A percentile compares a stretch with the other conserved stretches of the same genome.
Conservation (phyloP, 2,888 invertebrate genomes). For the Chloroclysta siterata region DNA sequence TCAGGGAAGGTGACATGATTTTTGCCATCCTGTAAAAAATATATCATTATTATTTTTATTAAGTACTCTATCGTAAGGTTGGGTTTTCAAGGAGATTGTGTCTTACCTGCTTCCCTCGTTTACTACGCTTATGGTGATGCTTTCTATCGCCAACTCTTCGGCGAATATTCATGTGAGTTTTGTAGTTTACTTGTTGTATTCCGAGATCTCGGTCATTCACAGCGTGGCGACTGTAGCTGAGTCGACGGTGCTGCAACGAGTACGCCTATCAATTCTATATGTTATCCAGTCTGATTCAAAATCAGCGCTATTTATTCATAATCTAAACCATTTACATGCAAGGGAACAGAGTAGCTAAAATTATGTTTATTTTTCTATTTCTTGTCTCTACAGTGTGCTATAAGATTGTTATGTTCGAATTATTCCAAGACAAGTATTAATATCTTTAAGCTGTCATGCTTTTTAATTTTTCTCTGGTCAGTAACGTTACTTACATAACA, state of each 20-base stretch:
- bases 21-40: conserved; percentile 89
- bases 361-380: too few relatives aligned
- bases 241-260: conserved; percentile 89
- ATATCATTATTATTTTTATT: conserved; percentile 16
- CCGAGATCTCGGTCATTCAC: conserved; percentile 95
- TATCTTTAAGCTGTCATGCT: not conserved
- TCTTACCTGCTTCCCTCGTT: conserved; percentile 91
- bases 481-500: not conserved
- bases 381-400: too few relatives aligned
- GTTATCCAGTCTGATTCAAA: conserved; percentile 11
- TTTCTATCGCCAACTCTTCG: conserved; percentile 94
- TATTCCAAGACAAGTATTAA: not conserved
- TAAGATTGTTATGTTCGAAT: not conserved
- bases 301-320: conserved; percentile 1
- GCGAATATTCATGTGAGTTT: conserved; percentile 95
- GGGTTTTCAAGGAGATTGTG: not conserved
- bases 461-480: not conserved
- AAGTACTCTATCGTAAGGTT: conserved; percentile 1
- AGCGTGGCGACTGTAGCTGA: conserved; percentile 96
- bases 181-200: conserved; percentile 94
- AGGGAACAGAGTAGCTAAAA: too few relatives aligned
- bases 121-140: conserved; percentile 93
- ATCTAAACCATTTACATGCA: not conserved
- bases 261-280: conserved; percentile 19
- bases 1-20: conserved; percentile 96